Base-by-base conservation (phyloP, 2,797 vertebrate species). In the Hyperoplus lanceolatus region DNA sequence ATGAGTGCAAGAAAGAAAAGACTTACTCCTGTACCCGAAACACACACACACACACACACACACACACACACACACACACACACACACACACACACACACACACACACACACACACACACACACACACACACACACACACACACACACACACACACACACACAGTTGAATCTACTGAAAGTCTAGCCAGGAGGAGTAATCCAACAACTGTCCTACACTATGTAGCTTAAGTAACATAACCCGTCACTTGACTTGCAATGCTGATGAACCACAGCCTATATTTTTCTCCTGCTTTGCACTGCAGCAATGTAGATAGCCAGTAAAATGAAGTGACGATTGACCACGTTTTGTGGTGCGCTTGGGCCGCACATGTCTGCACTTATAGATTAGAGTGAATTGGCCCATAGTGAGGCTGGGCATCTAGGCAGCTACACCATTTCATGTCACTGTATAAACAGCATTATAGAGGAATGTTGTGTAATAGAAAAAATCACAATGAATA, bases 401-500 rank as follows among this genome's bases (percentile, higher is more conserved):
- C 69, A 57, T 16, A 55, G 18, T n/a, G 69, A 73, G 68, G 42
- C 74, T 72, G 50, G 8, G 55, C 61, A 76, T 43, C 67, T 66
- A 73, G 69, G 73, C 43, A 69, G 55, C 64, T 80, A 84, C 69
- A 75, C 39, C 43, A 39, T 62, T 65, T 60, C 68, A 81, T 29
- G 29, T 29, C 75, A 68, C 65, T 36, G 75, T 68, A 75, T 71
- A 73, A 69, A 79, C 86, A 78, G 51, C 61, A 63, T 65, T 78
- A 79, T 4, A 82, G 71, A 82, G 80, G 72, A 73, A 81, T 67
- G 59, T 43, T 54, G 73, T 56, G 67, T 55, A 62, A 82, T 90
- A 90, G 81, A 79, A 89, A 81, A 82, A 76, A 68, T 75, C 62
- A 89, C 57, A 91, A 89, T 73, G 56, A 69, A 69, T 82, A 84